A percentile compares a stretch with the other conserved stretches of the same genome.
These are phyloP conservation scores for Sycophila sp. DNA, from an alignment of 1,140 invertebrate genomes.

Conservation along the genomic window DNA sequence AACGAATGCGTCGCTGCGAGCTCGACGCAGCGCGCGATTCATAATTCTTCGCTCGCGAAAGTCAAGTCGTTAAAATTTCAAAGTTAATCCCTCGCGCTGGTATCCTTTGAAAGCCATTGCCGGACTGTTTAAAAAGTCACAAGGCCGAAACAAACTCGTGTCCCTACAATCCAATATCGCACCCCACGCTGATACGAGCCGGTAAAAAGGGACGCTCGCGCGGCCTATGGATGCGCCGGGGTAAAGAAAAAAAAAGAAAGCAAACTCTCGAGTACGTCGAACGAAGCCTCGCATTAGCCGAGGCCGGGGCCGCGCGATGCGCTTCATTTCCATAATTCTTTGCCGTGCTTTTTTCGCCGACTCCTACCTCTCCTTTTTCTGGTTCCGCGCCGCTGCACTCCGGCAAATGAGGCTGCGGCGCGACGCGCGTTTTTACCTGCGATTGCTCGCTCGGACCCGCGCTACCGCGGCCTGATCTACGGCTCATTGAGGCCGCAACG, in stretches of 20 bases:
- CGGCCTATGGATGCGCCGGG: background rate
- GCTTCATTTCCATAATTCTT: slow-evolving; percentile 45
- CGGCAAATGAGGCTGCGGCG: slow-evolving; percentile 4
- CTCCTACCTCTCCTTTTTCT: background rate
- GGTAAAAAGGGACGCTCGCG: background rate
- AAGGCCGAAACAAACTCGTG: too few species aligned
- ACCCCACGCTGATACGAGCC: too few species aligned
- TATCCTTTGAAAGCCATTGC: too few species aligned
- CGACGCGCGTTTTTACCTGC: background rate
- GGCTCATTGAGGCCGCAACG: too few species aligned
- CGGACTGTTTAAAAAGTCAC: too few species aligned
- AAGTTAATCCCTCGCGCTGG: too few species aligned
- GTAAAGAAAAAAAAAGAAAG: background rate
- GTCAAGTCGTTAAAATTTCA: too few species aligned
- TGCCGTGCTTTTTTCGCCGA: background rate
- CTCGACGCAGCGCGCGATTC: too few species aligned
- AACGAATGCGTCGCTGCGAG: too few species aligned
- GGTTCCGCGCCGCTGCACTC: slow-evolving; percentile 11
- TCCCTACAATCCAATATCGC: too few species aligned
- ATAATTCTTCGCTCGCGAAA: too few species aligned
- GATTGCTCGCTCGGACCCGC: background rate
- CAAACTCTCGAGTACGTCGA: background rate
- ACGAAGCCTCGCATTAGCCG: slow-evolving; percentile 16
- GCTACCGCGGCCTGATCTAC: too few species aligned
- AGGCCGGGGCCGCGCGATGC: background rate